Evolutionary conservation across 2,797 vertebrate genomes (phyloP), one percentile per base, ranked within the genome.

Genomic region (Sebastes diploproa): DNA sequence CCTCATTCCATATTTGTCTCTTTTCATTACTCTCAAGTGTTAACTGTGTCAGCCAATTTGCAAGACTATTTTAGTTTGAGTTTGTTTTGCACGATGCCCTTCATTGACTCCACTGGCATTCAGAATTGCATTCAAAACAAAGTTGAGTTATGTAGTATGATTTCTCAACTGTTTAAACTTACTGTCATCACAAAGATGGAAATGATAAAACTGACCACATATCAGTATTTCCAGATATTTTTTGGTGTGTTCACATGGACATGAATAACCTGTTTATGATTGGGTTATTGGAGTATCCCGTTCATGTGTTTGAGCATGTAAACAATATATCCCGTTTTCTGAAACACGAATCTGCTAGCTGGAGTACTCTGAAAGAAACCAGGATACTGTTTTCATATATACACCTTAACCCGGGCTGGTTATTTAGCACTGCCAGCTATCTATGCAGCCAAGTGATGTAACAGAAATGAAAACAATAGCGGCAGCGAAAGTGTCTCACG

Each of bases 1-100:
- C 32, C 65, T 81, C 55, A 62, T 83, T 59, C 78, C 82, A 34
- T 77, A 36, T 82, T 69, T 83, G 70, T 75, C 66, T 82, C 63
- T 60, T 77, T 62, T 78, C 46, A 62, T 83, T 78, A 78, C 85
- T 81, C 73, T 64, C 32, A 65, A 66, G 65, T 81, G 59, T 85
- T 78, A 78, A 78, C 55, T 82, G 52, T 88, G 71, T 83, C 78
- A 78, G 84, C 70, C 79, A 88, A 82, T 78, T 70, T 73, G 62
- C 54, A 62, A 83, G 60, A 79, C 65, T 73, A 70, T 78, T 79
- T 81, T 79, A 56, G 80, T 74, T 74, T 75, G 23, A 59, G 61
- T 80, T 78, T 65, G 27, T 85, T 76, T 79, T 65, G 71, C 56
- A 58, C 38, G 18, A 64, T 82, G 36, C 59, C 74, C 67, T 72